A percentile compares a stretch with the other conserved stretches of the same genome.
Evolutionary conservation across 2,113 vertebrate species (phyloP).

Genomic region (Ctenomys sociabilis): DNA sequence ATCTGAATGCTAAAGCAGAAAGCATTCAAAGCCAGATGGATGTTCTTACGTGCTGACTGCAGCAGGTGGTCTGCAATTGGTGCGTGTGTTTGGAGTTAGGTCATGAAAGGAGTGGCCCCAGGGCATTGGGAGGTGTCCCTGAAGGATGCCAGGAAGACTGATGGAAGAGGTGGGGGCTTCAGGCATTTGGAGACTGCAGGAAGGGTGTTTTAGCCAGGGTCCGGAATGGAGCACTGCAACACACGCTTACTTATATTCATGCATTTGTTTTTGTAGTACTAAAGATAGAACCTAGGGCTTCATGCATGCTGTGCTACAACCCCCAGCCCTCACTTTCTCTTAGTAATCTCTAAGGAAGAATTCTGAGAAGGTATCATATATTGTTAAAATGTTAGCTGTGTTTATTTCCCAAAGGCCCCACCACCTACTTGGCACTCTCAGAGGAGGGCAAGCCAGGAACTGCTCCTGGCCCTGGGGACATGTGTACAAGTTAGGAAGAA

Average conservation of each 20-base stretch:
- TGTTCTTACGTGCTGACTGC: fast-evolving
- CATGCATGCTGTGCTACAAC: background rate
- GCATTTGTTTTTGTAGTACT: background rate
- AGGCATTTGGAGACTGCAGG: background rate
- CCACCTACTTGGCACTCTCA: background rate
- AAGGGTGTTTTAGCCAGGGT: background rate
- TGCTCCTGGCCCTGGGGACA: background rate
- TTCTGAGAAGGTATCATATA: background rate
- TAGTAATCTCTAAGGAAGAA: background rate
- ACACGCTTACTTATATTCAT: background rate
- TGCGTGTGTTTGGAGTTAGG: background rate
- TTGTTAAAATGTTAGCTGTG: background rate
- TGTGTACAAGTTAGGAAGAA: background rate
- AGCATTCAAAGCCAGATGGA: background rate
- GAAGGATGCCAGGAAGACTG: background rate
- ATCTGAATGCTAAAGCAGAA: background rate
- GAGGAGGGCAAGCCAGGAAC: background rate
- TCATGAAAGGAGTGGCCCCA: background rate
- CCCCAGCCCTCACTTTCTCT: background rate
- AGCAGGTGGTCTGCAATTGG: background rate
- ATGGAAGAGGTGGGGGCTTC: background rate
- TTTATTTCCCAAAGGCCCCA: background rate
- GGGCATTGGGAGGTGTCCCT: background rate
- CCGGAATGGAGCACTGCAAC: background rate
- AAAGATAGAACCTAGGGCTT: background rate